Evolutionary conservation across 1,140 invertebrate genomes (phyloP).

Genomic region (Trachymyrmex cornetzi): DNA sequence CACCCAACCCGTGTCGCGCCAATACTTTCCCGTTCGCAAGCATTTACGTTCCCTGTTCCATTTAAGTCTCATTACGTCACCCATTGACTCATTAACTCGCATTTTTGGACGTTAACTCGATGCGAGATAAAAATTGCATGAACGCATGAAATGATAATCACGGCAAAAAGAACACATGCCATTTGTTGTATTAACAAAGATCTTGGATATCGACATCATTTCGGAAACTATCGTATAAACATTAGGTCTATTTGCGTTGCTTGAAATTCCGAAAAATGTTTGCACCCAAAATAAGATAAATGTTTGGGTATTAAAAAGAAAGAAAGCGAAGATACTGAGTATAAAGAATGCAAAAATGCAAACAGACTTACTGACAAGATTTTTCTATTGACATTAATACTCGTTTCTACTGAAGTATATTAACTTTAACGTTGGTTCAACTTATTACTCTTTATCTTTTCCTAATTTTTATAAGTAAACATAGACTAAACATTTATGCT

Average conservation of each 20-base stretch:
- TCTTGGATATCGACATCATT: not conserved
- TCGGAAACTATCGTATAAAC: not conserved
- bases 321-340: too few relatives aligned
- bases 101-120: slow-evolving; percentile 58
- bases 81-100: slow-evolving; percentile 64
- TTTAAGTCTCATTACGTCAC: slow-evolving; percentile 71
- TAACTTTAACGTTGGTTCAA: too few relatives aligned
- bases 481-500: too few relatives aligned
- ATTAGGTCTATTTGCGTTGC: too few relatives aligned
- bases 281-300: too few relatives aligned
- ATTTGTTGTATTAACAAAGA: not conserved
- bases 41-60: slow-evolving; percentile 31
- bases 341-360: too few relatives aligned
- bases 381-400: not conserved
- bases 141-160: not conserved
- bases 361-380: not conserved
- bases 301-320: too few relatives aligned
- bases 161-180: not conserved
- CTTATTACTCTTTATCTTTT: too few relatives aligned
- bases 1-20: not conserved
- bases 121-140: slow-evolving; percentile 44
- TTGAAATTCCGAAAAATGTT: too few relatives aligned
- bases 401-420: too few relatives aligned
- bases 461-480: too few relatives aligned
- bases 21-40: slow-evolving; percentile 53